Evolutionary conservation across 2,888 invertebrate species (phyloP).

Genomic region (Cosmia trapezina): DNA sequence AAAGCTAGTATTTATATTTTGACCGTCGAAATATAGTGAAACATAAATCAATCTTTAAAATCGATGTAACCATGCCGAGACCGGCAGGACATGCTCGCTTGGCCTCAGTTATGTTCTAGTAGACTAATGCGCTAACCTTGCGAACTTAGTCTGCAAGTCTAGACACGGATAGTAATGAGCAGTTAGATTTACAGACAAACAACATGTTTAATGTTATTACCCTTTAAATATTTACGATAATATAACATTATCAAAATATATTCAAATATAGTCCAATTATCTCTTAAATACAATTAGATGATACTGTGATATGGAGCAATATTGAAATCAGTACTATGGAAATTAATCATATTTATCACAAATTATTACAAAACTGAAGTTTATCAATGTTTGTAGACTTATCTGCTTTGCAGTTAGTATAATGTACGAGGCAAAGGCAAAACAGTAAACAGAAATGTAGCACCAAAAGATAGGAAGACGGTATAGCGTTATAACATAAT

Average conservation of each 20-base stretch:
- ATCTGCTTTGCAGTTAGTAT: conserved; percentile 55
- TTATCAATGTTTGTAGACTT: conserved; percentile 54
- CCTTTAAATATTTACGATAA: conserved; percentile 19
- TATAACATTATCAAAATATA: conserved; percentile 23
- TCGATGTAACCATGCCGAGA: conserved; percentile 6
- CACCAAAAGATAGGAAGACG: conserved; percentile 3
- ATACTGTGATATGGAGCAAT: conserved; percentile 80
- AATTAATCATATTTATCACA: conserved; percentile 47
- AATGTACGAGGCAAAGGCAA: conserved; percentile 17
- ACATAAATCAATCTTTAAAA: neutral
- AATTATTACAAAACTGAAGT: conserved; percentile 30
- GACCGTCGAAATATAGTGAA: conserved; percentile 11
- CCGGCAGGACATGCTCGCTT: neutral
- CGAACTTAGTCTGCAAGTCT: conserved; percentile 5
- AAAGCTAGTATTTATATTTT: neutral
- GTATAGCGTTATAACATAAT: conserved; percentile 1
- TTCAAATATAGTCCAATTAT: conserved; percentile 37
- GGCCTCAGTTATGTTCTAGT: neutral
- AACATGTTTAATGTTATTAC: conserved; percentile 2
- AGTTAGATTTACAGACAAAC: conserved; percentile 59
- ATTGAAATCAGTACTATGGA: conserved; percentile 60
- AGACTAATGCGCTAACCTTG: neutral
- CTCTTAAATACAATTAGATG: conserved; percentile 57
- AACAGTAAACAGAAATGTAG: conserved; percentile 24
- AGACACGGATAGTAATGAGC: conserved; percentile 29